Evolutionary conservation across 2,797 vertebrate genomes (phyloP).

Genomic region (Crenichthys baileyi): DNA sequence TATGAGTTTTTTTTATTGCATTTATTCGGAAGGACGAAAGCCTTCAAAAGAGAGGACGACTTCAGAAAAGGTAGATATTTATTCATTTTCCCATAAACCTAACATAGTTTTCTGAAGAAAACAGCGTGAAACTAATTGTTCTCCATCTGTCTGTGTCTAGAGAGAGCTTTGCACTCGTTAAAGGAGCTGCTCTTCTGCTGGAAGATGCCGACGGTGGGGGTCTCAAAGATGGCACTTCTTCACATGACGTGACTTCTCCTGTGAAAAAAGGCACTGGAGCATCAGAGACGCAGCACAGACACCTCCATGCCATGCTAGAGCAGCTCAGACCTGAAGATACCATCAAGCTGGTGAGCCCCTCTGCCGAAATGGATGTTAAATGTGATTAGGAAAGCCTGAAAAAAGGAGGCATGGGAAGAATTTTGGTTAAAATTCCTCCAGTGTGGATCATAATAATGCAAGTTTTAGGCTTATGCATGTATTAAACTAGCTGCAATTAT

Average conservation of each 20-base stretch:
- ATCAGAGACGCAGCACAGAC: slow-evolving; percentile 72
- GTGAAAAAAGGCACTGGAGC: slow-evolving; percentile 36
- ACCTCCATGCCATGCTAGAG: slow-evolving; percentile 90
- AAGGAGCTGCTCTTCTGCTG: slow-evolving; percentile 88
- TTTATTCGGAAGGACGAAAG: slow-evolving; percentile 76
- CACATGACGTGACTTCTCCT: slow-evolving; percentile 16
- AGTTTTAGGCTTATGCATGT: background rate
- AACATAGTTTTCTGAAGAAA: background rate
- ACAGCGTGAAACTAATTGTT: background rate
- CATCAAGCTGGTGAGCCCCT: slow-evolving; percentile 87
- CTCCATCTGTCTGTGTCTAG: slow-evolving; percentile 62
- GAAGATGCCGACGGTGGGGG: slow-evolving; percentile 78
- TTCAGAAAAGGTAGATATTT: slow-evolving; percentile 83
- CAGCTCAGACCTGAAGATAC: slow-evolving; percentile 89
- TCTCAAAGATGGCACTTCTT: slow-evolving; percentile 46
- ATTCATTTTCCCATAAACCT: background rate
- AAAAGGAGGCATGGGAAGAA: background rate
- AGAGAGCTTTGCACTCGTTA: slow-evolving; percentile 94
- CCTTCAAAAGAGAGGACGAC: slow-evolving; percentile 73
- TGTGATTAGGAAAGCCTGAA: background rate
- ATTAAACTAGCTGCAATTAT: background rate
- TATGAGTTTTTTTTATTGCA: slow-evolving; percentile 11
- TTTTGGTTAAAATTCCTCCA: background rate
- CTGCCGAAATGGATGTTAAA: background rate
- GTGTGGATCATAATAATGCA: background rate